phyloP scores from a whole-genome alignment of 2,797 vertebrate species.

The Mus minutoides region DNA sequence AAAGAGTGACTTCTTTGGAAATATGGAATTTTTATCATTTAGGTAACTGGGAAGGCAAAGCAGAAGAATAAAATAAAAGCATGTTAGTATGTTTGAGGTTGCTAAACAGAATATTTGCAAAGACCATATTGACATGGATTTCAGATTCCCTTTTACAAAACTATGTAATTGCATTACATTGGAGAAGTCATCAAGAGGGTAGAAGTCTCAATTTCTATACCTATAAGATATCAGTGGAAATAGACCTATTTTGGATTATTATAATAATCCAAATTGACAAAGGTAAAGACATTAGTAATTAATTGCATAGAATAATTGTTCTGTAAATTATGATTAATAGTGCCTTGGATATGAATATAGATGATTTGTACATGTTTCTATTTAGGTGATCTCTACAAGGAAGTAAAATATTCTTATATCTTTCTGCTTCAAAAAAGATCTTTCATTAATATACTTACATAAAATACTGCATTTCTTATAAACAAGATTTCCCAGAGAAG shows the following conservation, averaged over 20 bases:
- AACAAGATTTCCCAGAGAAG: background rate
- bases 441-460: background rate
- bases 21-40: background rate
- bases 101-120: background rate
- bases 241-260: background rate
- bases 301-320: background rate
- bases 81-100: background rate
- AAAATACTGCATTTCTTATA: background rate
- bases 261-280: background rate
- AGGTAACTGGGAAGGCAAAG: background rate
- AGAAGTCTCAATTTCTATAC: background rate
- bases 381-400: background rate
- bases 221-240: background rate
- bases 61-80: background rate
- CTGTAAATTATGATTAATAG: background rate
- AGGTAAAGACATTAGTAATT: background rate
- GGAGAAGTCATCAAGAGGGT: background rate
- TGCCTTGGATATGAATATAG: background rate
- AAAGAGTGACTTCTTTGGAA: background rate
- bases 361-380: background rate
- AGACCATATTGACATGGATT: background rate
- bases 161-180: background rate
- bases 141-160: conserved; percentile 2
- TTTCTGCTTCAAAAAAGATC: background rate
- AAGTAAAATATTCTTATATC: background rate